These are phyloP conservation scores for Rhegmatorhina hoffmannsi DNA, from an alignment of 2,113 vertebrate genomes.

Conservation along the genomic window DNA sequence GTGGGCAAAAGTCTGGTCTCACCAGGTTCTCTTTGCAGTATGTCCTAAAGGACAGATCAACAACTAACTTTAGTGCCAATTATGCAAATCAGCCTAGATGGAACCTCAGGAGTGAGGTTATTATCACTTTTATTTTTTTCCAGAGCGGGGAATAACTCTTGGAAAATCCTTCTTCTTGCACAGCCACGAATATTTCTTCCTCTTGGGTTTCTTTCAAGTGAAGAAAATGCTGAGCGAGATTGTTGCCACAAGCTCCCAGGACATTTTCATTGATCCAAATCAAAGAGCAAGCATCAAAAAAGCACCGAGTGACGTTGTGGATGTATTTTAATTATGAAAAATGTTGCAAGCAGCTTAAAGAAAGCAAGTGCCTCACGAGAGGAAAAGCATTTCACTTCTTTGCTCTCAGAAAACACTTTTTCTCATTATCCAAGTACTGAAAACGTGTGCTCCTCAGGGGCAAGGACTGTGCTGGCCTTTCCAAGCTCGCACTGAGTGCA, in stretches of 20 bases:
- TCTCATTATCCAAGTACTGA: neutral
- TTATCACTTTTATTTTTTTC: neutral
- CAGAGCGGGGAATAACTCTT: neutral
- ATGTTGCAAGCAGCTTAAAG: neutral
- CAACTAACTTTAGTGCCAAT: neutral
- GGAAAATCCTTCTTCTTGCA: neutral
- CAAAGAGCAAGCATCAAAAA: neutral
- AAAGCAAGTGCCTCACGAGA: neutral
- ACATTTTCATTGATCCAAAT: conserved; percentile 56
- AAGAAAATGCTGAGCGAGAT: conserved; percentile 17
- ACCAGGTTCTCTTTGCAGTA: neutral
- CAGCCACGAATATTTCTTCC: neutral
- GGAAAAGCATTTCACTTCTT: neutral
- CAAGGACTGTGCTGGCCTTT: neutral
- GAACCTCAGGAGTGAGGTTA: neutral
- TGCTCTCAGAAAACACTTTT: neutral
- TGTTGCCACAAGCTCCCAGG: conserved; percentile 18
- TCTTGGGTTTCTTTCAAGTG: conserved; percentile 19
- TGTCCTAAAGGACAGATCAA: neutral
- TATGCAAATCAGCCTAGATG: neutral
- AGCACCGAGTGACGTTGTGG: neutral
- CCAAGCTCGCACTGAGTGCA: neutral
- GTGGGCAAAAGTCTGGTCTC: neutral
- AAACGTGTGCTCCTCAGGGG: fast-evolving
- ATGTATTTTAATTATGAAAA: conserved; percentile 23